Base-by-base conservation (phyloP, 2,797 vertebrate genomes). In the Bradypodion ventrale region DNA sequence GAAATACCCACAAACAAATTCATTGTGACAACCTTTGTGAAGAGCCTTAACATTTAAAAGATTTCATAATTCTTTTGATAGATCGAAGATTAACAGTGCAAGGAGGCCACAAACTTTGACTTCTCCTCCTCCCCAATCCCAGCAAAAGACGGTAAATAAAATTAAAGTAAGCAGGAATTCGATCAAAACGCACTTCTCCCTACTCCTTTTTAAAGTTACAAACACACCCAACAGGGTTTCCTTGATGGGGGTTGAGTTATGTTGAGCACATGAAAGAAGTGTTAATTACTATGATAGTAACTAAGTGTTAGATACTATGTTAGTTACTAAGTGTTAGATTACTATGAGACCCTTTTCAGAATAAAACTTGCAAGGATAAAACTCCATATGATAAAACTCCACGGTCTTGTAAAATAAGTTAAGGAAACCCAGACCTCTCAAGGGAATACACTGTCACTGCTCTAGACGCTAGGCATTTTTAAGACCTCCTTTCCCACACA, bases 51-150 rank as follows among this genome's bases (percentile, higher is more conserved):
- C 46, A 85, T 94, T 94, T 90, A 93, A 93, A 94, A 90, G 89
- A 91, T 92, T 94, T 94, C 91, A 93, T 94, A 94, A 94, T 95
- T 95, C 91, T 94, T 93, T 92, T 88, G 91, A 92, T 88, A 94
- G 92, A 94, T 92, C 93, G 92, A 78, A 93, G 89, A 93, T 92
- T 87, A 86, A 93, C 88, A 46, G 90, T 84, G 87, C 65, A 82
- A 73, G 87, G 85, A 87, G 85, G 83, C 80, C 87, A 63, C 86
- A 89, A 86, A 92, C 89, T 91, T 66, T 92, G 82, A 93, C 75
- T 95, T 94, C 56, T 75, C 86, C 75, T n/a, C 89, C 82, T 86
- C 78, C 83, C 80, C 0, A 0, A 75, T 93, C 93, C 89, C 90
- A 90, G 90, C 91, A 91, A 91, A 83, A 90, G n/a, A 92, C 42